Evolutionary conservation across 2,797 vertebrate genomes (phyloP).

Genomic region (Triplophysa yarkandensis): DNA sequence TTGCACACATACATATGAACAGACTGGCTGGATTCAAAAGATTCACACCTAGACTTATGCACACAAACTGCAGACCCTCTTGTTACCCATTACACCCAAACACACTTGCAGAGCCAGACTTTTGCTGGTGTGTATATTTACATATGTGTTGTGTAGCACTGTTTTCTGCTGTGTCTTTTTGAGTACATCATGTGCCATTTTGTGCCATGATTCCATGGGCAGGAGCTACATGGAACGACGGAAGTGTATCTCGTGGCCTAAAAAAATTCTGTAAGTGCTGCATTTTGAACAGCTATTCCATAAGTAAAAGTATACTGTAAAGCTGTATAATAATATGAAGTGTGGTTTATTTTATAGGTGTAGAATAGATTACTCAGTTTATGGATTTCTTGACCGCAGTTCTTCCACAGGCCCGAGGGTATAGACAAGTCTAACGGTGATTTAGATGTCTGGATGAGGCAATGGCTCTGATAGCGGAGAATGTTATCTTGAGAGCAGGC

Average conservation of each 20-base stretch:
- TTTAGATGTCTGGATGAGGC: neutral
- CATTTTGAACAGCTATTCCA: no score
- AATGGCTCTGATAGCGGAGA: slow-evolving; percentile 1
- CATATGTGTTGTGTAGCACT: neutral
- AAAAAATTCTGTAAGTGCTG: no score
- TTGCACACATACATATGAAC: neutral
- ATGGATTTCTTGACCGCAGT: slow-evolving; percentile 5
- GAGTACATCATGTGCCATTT: no score
- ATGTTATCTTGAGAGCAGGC: neutral
- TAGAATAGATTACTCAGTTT: neutral
- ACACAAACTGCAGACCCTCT: neutral
- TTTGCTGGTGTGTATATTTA: neutral
- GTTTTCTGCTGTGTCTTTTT: no score
- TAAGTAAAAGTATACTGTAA: no score
- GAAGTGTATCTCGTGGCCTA: no score
- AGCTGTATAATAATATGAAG: no score
- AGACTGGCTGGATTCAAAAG: neutral
- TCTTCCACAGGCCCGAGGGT: neutral
- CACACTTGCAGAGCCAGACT: neutral
- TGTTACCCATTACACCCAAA: neutral
- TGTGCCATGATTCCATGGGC: no score
- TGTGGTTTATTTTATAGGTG: neutral
- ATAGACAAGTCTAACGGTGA: slow-evolving; percentile 1
- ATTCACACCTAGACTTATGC: neutral
- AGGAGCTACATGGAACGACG: no score